A percentile compares a stretch with the other conserved stretches of the same genome.
phyloP scores from a whole-genome alignment of 2,113 vertebrate species.

The Odobenus rosmarus region DNA sequence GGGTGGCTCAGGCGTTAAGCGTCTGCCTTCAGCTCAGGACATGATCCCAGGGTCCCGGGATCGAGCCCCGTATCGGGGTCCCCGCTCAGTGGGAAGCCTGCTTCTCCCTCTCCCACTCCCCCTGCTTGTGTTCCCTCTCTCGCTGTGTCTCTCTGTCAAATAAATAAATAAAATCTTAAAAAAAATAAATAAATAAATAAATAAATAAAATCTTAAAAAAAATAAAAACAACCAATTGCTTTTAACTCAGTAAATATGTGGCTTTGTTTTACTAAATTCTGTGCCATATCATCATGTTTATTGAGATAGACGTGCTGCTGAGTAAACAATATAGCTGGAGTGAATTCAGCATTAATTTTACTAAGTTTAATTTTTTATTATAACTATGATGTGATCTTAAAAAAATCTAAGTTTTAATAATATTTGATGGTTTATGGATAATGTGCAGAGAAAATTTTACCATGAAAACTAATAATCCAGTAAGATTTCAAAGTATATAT shows the following conservation, averaged over 20 bases:
- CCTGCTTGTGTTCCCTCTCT: too few relatives aligned
- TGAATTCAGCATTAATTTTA: not conserved
- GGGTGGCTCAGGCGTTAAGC: too few relatives aligned
- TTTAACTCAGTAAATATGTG: not conserved
- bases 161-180: too few relatives aligned
- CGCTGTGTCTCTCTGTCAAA: too few relatives aligned
- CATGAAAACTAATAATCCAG: not conserved
- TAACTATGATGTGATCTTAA: not conserved
- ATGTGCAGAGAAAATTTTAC: not conserved
- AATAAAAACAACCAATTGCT: too few relatives aligned
- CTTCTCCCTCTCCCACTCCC: too few relatives aligned
- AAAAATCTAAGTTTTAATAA: not conserved
- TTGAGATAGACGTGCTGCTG: not conserved
- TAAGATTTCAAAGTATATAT: not conserved
- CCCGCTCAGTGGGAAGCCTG: too few relatives aligned
- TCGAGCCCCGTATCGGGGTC: too few relatives aligned
- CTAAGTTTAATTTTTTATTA: not conserved
- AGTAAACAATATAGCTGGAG: not conserved
- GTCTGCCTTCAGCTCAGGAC: too few relatives aligned
- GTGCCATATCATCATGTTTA: not conserved
- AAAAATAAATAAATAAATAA: too few relatives aligned
- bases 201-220: too few relatives aligned
- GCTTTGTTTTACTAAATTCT: conserved; percentile 3
- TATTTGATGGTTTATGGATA: not conserved
- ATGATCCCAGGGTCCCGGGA: too few relatives aligned